phyloP scores from a whole-genome alignment of 2,113 vertebrate genomes.

The Monarcha castaneiventris region DNA sequence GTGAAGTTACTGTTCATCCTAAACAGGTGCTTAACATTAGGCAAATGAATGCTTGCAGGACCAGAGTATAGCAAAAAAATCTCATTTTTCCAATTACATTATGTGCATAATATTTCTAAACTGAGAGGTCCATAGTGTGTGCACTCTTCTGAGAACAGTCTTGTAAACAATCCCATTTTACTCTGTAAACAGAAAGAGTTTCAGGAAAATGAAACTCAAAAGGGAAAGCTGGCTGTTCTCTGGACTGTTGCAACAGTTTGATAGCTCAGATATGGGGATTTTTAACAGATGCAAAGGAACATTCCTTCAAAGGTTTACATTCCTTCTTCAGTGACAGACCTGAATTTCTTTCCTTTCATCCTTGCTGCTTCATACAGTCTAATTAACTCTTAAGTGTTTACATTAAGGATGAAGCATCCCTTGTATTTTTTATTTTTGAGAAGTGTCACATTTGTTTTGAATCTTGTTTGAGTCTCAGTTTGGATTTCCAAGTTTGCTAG shows the following conservation, averaged over 20 bases:
- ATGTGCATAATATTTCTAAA: background rate
- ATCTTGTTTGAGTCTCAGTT: conserved; percentile 16
- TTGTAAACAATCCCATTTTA: background rate
- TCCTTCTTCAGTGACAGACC: conserved; percentile 9
- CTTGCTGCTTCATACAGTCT: conserved; percentile 38
- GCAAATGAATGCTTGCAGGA: background rate
- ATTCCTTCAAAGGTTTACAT: conserved; percentile 40
- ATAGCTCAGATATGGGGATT: background rate
- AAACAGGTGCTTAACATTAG: background rate
- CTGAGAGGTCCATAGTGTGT: background rate
- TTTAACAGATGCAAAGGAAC: background rate
- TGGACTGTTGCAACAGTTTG: background rate
- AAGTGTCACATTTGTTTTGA: background rate
- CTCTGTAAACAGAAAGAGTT: background rate
- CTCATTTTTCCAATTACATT: background rate
- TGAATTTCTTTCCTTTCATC: conserved; percentile 41
- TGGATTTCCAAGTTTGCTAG: conserved; percentile 22
- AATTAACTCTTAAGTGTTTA: conserved; percentile 72
- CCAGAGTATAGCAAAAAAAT: background rate
- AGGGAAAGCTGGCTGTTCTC: background rate
- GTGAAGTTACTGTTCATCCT: background rate
- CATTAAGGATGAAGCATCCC: conserved; percentile 64
- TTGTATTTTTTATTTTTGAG: background rate
- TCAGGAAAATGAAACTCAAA: background rate
- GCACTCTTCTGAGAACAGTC: background rate